phyloP scores from a whole-genome alignment of 2,797 vertebrate species.

The Saxicola maurus region DNA sequence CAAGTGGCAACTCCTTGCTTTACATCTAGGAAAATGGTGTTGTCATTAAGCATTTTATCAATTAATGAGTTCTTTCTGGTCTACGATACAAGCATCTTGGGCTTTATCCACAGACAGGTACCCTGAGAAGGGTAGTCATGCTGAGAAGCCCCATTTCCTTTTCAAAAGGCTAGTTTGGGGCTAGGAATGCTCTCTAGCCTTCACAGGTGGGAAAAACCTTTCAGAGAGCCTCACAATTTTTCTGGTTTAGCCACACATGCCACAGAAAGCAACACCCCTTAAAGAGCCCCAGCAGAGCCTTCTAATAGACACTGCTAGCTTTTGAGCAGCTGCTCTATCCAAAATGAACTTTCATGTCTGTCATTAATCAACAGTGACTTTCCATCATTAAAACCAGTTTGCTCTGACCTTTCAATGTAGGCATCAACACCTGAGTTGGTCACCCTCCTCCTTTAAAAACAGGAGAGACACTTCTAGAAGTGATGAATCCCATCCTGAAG shows the following conservation, averaged over 20 bases:
- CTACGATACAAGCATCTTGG: not conserved
- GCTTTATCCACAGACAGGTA: not conserved
- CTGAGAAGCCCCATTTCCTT: not conserved
- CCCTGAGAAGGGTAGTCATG: not conserved
- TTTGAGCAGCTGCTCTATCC: not conserved
- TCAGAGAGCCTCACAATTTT: not conserved
- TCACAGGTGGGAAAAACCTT: not conserved
- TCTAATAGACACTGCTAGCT: not conserved
- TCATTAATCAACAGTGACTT: not conserved
- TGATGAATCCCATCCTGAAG: not conserved
- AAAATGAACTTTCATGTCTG: not conserved
- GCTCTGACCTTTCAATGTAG: not conserved
- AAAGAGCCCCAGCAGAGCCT: not conserved
- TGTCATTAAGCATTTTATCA: not conserved
- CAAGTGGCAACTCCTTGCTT: not conserved
- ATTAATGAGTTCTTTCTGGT: not conserved
- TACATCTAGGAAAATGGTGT: not conserved
- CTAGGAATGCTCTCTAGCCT: not conserved
- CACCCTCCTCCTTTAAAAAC: not conserved
- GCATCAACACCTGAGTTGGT: not conserved
- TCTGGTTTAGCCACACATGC: not conserved
- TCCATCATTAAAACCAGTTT: not conserved
- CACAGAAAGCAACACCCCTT: not conserved
- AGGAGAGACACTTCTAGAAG: not conserved
- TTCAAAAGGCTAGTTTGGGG: not conserved